A percentile compares a stretch with the other conserved stretches of the same genome.
Conservation (phyloP, 2,797 vertebrate genomes). For the Echeneis naucrates region DNA sequence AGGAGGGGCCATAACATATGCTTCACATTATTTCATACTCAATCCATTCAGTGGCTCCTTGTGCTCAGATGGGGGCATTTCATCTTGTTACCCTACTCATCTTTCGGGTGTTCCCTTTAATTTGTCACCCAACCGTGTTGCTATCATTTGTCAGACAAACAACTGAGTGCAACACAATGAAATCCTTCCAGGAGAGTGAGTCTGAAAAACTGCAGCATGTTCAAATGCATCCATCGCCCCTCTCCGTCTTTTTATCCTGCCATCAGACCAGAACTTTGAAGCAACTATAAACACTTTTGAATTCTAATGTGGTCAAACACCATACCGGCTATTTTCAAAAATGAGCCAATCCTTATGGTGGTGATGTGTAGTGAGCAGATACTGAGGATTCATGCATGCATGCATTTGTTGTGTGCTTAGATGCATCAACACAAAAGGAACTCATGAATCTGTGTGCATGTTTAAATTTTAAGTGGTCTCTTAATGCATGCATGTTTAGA, state of each 20-base stretch:
- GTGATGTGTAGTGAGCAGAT: not conserved
- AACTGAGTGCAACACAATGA: not conserved
- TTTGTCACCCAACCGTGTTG: not conserved
- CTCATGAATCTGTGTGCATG: not conserved
- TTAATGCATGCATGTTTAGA: not conserved
- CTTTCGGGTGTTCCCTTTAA: too few species aligned
- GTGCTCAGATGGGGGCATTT: too few species aligned
- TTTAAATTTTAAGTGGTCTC: not conserved
- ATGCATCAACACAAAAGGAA: not conserved
- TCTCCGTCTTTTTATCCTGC: not conserved
- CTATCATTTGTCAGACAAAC: not conserved
- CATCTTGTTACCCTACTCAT: too few species aligned
- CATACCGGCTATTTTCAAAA: not conserved
- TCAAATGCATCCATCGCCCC: not conserved
- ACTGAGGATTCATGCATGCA: not conserved
- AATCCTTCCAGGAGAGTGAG: not conserved
- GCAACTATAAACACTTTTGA: not conserved
- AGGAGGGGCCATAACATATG: too few species aligned
- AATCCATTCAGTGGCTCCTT: too few species aligned
- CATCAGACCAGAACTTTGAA: not conserved
- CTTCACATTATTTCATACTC: too few species aligned
- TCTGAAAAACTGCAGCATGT: not conserved
- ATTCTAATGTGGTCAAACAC: not conserved
- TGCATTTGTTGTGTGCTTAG: not conserved
- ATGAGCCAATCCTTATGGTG: not conserved